A percentile compares a stretch with the other conserved stretches of the same genome.
These are phyloP conservation scores for Zaprionus gabonicus DNA, from an alignment of 1,140 invertebrate genomes.

Conservation along the genomic window DNA sequence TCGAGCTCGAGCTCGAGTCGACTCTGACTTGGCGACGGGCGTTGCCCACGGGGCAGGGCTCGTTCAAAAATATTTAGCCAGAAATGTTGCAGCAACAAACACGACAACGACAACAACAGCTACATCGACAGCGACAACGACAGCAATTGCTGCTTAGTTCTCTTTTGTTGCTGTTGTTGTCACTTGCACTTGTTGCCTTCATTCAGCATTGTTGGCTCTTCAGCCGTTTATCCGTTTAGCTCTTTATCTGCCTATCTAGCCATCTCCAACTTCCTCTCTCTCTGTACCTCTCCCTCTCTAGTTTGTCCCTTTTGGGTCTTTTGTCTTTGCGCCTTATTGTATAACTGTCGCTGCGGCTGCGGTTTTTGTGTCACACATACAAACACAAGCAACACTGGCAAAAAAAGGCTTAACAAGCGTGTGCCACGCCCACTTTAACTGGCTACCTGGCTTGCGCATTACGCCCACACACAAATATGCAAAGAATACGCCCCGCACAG, in stretches of 20 bases:
- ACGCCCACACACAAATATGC: slow-evolving; percentile 34
- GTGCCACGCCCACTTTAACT: slow-evolving; percentile 27
- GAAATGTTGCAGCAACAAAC: slow-evolving; percentile 34
- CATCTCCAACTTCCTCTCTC: not conserved
- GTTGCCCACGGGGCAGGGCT: slow-evolving; percentile 37
- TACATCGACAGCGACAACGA: not conserved
- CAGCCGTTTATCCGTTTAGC: slow-evolving; percentile 25
- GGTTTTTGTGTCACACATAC: slow-evolving; percentile 1
- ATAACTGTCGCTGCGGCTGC: slow-evolving; percentile 40
- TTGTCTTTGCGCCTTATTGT: slow-evolving; percentile 47
- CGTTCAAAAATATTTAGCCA: slow-evolving; percentile 36
- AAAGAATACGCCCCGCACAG: slow-evolving; percentile 22
- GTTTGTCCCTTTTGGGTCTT: slow-evolving; percentile 2
- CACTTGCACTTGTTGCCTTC: slow-evolving; percentile 70
- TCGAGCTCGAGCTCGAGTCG: slow-evolving; percentile 5
- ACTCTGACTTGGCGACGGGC: slow-evolving; percentile 19
- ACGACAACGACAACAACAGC: slow-evolving; percentile 4
- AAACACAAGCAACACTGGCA: not conserved
- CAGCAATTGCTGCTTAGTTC: slow-evolving; percentile 12
- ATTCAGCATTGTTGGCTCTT: slow-evolving; percentile 30
- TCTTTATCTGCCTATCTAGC: slow-evolving; percentile 9
- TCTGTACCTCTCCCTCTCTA: too few relatives aligned
- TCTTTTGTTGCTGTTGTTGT: slow-evolving; percentile 49
- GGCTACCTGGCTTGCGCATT: slow-evolving; percentile 33
- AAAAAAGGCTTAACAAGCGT: slow-evolving; percentile 22